Base-by-base conservation (phyloP, 2,797 vertebrate species). In the Pelochelys cantorii region DNA sequence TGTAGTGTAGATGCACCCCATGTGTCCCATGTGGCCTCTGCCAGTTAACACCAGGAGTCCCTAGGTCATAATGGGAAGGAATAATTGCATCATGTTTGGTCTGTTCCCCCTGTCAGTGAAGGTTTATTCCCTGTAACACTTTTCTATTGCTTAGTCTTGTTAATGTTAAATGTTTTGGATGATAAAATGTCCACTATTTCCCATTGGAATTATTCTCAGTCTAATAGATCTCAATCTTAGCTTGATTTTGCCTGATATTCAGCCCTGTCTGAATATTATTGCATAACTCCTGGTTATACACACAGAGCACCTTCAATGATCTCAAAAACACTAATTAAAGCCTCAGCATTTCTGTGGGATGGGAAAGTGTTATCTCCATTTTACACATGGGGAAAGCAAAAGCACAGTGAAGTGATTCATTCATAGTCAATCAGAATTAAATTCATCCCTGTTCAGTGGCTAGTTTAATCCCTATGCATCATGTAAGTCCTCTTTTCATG, bases 221-320 rank as follows among this genome's bases (percentile, higher is more conserved):
- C 8, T 48, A 48, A 53, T 3, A 37, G 84, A 60, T 23, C 34
- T 79, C 74, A 27, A 52, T 23, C 12, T 27, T 14, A 57, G 55
- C 13, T 86, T 31, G 71, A 11, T 60, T 93, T 82, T 81, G n/a
- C 6, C 56, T 52, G 13, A 11, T 86, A 79, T 83, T 91, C 53
- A 91, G 29, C n/a, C 56, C 71, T 87, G 71, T 59, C 27, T 31
- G 57, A 11, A 23, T 88, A 29, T 54, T 11, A 0, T 34, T 79
- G 31, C 9, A 7, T 83, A 57, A 10, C 4, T 74, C 12, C 57
- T 62, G 34, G 48, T 42, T 79, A 31, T n/a, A 29, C 0, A 1
- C 53, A 2, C 79, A 14, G 60, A 10, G 60, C 7, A 53, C 34
- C 18, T 65, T 74, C 79, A 65, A 0, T 54, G 65, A 79, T 75